Base-by-base conservation (phyloP, 2,888 invertebrate genomes). In the Cephonodes hylas region DNA sequence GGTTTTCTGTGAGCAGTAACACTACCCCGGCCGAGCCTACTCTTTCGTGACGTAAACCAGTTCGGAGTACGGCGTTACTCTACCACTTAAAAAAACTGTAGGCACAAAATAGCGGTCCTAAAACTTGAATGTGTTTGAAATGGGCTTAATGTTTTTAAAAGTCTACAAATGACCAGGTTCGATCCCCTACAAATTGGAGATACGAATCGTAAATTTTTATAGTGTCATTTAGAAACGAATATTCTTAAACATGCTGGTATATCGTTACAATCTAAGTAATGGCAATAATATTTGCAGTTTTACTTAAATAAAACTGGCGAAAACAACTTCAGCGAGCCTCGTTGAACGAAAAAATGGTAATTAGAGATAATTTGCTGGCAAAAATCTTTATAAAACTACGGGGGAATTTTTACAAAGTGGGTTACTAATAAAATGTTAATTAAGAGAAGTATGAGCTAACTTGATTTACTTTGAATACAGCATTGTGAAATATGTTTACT, bases 171-270 rank as follows among this genome's bases (percentile, higher is more conserved):
- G 58, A 59, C 44, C 20, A 59, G 44, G 27, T 59, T 42, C 27
- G 27, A 59, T 59, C 25, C 27, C 22, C 46, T 59, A 42, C 25
- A 42, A 60, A 56, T 61, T 27, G 57, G 56, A 7, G 15, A 42
- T 27, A 44, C 57, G n/a, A 34, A 44, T 57, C 61, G 57, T 56
- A 56, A 61, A 61, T 8, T 57, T 61, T 61, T 58, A 61, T 31
- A 58, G 44, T 44, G 34, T 22, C 44, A 13, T 58, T 45, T 34
- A 42, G 15, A 27, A 44, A 59, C 44, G 44, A 27, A 25, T 44
- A 44, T 27, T 44, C 20, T 13, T 6, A 15, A 22, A 34, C 27
- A 44, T 58, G 31, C 8, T 27, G 15, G 27, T 53, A 27, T 53
- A 8, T 53, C 18, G 31, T 31, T 53, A 53, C 18, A 31, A 53